A percentile compares a stretch with the other conserved stretches of the same genome.
Conservation (phyloP, 2,797 vertebrate genomes). For the Arnoldichthys spilopterus region DNA sequence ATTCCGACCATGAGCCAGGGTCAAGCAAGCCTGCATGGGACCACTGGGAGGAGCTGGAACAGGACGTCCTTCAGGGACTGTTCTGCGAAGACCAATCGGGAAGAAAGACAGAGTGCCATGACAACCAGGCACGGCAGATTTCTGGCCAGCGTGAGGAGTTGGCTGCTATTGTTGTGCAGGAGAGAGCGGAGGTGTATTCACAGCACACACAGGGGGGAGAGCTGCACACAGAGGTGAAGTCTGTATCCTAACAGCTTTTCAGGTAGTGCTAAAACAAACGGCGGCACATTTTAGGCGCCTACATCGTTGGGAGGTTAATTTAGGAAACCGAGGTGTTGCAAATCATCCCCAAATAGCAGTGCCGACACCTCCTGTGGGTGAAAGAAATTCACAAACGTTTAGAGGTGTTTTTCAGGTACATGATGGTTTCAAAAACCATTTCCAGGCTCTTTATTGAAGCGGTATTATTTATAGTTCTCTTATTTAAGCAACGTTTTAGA, state of each 20-base stretch:
- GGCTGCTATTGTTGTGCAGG: slow-evolving; percentile 62
- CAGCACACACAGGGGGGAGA: slow-evolving; percentile 50
- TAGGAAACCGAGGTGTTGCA: slow-evolving; percentile 17
- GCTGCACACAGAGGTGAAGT: slow-evolving; percentile 52
- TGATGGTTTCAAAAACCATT: neutral
- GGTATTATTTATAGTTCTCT: slow-evolving; percentile 12
- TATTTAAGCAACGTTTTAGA: slow-evolving; percentile 38
- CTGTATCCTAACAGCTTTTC: slow-evolving; percentile 52
- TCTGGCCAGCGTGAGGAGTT: slow-evolving; percentile 49
- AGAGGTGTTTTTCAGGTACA: slow-evolving; percentile 6
- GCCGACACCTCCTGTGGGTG: slow-evolving; percentile 10
- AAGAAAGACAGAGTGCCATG: slow-evolving; percentile 53
- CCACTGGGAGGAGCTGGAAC: slow-evolving; percentile 72
- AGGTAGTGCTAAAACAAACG: slow-evolving; percentile 31
- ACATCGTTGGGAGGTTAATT: slow-evolving; percentile 19
- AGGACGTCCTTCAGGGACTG: slow-evolving; percentile 68
- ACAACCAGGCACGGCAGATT: slow-evolving; percentile 48
- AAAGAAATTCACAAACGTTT: neutral
- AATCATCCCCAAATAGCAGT: slow-evolving; percentile 8
- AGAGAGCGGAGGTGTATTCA: slow-evolving; percentile 56
- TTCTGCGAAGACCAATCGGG: slow-evolving; percentile 57
- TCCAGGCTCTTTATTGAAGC: slow-evolving; percentile 29
- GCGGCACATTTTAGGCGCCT: slow-evolving; percentile 28
- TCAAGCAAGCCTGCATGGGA: slow-evolving; percentile 71
- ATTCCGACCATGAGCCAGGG: slow-evolving; percentile 69